Evolutionary conservation across 2,113 vertebrate species (phyloP).

Genomic region (Herpetotheres cachinnans): DNA sequence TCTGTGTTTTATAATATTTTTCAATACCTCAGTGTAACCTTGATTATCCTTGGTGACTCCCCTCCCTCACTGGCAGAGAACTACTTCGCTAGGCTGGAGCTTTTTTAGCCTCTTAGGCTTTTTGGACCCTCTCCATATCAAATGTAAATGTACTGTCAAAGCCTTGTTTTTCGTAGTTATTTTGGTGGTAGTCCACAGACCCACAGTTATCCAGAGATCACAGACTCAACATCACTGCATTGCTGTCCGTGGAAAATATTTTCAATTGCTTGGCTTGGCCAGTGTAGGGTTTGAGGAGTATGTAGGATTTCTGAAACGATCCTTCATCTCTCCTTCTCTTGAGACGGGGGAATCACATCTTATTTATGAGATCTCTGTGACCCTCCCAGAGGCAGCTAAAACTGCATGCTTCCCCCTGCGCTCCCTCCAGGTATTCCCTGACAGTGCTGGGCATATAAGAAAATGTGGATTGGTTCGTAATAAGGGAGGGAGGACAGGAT

Average conservation of each 20-base stretch:
- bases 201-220: neutral
- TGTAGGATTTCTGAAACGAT: neutral
- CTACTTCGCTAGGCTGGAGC: neutral
- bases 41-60: neutral
- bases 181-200: neutral
- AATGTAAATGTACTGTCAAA: neutral
- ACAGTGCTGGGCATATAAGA: fast-evolving
- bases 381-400: neutral
- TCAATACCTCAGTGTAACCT: neutral
- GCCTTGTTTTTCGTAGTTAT: neutral
- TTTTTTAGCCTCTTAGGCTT: neutral
- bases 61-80: neutral
- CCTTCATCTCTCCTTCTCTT: neutral
- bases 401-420: fast-evolving
- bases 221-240: neutral
- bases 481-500: neutral
- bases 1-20: neutral
- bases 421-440: neutral
- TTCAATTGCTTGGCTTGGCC: neutral
- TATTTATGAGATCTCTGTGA: neutral
- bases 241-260: neutral
- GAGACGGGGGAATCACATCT: neutral
- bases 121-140: neutral
- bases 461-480: neutral
- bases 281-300: neutral